A percentile compares a stretch with the other conserved stretches of the same genome.
Evolutionary conservation across 2,113 vertebrate genomes (phyloP).

Genomic region (Diglossa brunneiventris): DNA sequence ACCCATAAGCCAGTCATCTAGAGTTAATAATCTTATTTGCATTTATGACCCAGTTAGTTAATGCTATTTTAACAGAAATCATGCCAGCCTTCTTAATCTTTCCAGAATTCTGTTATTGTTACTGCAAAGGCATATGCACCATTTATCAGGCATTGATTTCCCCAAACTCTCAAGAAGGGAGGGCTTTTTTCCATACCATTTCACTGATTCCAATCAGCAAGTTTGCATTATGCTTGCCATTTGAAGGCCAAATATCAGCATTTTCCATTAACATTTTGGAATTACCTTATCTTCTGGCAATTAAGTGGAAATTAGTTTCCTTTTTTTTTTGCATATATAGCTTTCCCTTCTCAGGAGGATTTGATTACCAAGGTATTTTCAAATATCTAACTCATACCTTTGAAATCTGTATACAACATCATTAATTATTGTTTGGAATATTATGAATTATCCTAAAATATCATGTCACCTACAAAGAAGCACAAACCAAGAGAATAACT

Average conservation of each 20-base stretch:
- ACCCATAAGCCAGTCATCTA: background rate
- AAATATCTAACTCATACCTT: background rate
- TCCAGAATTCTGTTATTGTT: background rate
- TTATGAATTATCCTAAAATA: background rate
- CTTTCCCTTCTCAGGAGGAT: background rate
- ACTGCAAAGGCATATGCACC: background rate
- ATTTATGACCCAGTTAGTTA: background rate
- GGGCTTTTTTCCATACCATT: background rate
- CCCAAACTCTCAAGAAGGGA: background rate
- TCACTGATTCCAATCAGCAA: background rate
- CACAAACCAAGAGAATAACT: background rate
- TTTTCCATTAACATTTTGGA: constrained; percentile 2
- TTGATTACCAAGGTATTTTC: background rate
- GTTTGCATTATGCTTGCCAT: background rate
- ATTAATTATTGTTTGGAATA: background rate
- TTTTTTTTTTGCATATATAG: background rate
- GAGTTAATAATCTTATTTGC: background rate
- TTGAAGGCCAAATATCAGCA: constrained; percentile 4
- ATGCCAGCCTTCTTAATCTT: background rate
- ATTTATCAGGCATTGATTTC: background rate
- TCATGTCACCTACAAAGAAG: background rate
- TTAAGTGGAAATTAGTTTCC: background rate
- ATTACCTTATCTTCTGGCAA: background rate
- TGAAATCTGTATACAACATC: background rate
- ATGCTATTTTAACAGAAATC: background rate